These are phyloP conservation scores for Ptychodera flava DNA, from an alignment of 35 echinoderm and acorn worm species.

Conservation along the genomic window DNA sequence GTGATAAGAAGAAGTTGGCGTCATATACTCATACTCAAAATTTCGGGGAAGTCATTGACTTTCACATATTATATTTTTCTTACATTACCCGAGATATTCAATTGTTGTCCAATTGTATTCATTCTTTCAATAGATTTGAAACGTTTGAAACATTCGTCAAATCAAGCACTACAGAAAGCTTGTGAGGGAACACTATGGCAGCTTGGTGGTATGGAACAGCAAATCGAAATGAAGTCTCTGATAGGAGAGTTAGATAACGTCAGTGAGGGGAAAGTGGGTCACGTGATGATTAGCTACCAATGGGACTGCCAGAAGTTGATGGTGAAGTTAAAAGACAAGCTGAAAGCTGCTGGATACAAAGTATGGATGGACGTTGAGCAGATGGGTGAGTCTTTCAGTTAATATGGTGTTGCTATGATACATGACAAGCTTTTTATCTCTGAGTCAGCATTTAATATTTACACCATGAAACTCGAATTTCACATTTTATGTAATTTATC, in stretches of 20 bases:
- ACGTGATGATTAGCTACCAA: slow-evolving; percentile 84
- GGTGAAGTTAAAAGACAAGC: slow-evolving; percentile 34
- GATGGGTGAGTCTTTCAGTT: slow-evolving; percentile 44
- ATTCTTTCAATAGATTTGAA: background rate
- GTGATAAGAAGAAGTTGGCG: too few species aligned
- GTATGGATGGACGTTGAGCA: slow-evolving; percentile 70
- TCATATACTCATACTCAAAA: too few species aligned
- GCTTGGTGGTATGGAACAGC: background rate
- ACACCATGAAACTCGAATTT: too few species aligned
- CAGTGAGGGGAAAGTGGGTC: background rate
- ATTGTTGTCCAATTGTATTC: background rate
- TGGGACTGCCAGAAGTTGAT: slow-evolving; percentile 61
- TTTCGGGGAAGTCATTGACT: too few species aligned
- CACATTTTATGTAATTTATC: too few species aligned
- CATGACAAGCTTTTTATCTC: too few species aligned
- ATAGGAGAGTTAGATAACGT: background rate
- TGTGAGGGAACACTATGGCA: background rate
- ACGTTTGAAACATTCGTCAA: background rate
- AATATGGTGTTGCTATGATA: too few species aligned
- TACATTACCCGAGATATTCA: too few species aligned
- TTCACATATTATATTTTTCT: too few species aligned
- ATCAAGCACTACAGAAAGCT: background rate
- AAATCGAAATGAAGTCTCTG: background rate
- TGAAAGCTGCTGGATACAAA: slow-evolving; percentile 40
- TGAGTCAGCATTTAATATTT: too few species aligned